Conservation (phyloP, 2,113 vertebrate genomes). For the Zapus hudsonius region DNA sequence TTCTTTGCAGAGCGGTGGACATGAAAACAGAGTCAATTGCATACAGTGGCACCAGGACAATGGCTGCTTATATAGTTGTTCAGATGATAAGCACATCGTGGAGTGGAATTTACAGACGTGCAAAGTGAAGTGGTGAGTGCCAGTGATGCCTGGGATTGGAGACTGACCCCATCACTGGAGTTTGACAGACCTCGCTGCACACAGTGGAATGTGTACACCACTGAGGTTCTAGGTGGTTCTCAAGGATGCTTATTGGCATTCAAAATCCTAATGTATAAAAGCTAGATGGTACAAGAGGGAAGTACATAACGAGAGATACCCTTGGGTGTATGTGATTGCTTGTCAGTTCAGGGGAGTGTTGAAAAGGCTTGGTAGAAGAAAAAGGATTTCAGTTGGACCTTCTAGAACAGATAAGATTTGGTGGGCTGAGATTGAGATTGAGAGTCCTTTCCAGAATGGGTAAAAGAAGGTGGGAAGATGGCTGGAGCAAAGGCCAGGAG, state of each 20-base stretch:
- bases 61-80: conserved; percentile 94
- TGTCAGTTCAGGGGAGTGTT: not conserved
- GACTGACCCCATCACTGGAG: not conserved
- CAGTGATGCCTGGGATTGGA: not conserved
- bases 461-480: not conserved
- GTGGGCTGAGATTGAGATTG: not conserved
- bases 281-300: not conserved
- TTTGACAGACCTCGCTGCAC: not conserved
- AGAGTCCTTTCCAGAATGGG: not conserved
- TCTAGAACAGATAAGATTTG: not conserved
- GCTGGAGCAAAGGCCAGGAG: not conserved
- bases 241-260: not conserved
- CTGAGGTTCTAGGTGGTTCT: not conserved
- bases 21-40: conserved; percentile 92
- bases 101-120: conserved; percentile 96
- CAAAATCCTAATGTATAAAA: not conserved
- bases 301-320: too few species aligned
- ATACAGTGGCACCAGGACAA: conserved; percentile 95
- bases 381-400: not conserved
- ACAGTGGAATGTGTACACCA: not conserved
- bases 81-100: conserved; percentile 95
- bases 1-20: conserved; percentile 90
- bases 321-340: not conserved
- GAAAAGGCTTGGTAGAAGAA: not conserved
- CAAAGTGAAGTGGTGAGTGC: conserved; percentile 92